Conservation (phyloP, 2,113 vertebrate genomes). For the Lipophrys pholis region DNA sequence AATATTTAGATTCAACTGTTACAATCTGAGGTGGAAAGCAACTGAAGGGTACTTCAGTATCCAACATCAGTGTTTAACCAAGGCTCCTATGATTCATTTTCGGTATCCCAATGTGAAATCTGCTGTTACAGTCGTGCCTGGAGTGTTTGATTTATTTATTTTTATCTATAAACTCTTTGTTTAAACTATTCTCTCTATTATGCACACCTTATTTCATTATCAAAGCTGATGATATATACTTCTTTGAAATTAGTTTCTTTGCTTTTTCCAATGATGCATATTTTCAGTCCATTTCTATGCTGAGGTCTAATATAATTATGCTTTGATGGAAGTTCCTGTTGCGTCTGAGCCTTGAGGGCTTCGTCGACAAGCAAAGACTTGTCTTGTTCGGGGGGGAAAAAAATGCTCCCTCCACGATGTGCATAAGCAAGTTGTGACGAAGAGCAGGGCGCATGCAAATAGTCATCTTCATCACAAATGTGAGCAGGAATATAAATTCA, state of each 20-base stretch:
- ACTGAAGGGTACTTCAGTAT: constrained; percentile 35
- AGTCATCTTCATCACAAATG: constrained; percentile 5
- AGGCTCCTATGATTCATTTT: constrained; percentile 5
- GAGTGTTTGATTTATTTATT: background rate
- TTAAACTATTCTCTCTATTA: background rate
- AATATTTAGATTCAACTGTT: constrained; percentile 45
- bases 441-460: constrained; percentile 9
- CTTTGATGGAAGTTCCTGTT: constrained; percentile 19
- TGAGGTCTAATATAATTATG: constrained; percentile 21
- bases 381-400: constrained; percentile 19
- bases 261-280: constrained; percentile 7
- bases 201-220: background rate
- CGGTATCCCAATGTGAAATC: background rate
- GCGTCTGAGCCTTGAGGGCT: background rate
- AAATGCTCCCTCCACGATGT: background rate
- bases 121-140: background rate
- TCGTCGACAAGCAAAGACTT: background rate
- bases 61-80: constrained; percentile 27
- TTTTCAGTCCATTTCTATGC: constrained; percentile 18
- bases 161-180: background rate
- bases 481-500: background rate
- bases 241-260: constrained; percentile 4
- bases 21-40: constrained; percentile 54
- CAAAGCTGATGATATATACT: background rate
- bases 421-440: constrained; percentile 25